Evolutionary conservation across 2,113 vertebrate genomes (phyloP), one percentile per base, ranked within the genome.

Genomic region (Macrotis lagotis): DNA sequence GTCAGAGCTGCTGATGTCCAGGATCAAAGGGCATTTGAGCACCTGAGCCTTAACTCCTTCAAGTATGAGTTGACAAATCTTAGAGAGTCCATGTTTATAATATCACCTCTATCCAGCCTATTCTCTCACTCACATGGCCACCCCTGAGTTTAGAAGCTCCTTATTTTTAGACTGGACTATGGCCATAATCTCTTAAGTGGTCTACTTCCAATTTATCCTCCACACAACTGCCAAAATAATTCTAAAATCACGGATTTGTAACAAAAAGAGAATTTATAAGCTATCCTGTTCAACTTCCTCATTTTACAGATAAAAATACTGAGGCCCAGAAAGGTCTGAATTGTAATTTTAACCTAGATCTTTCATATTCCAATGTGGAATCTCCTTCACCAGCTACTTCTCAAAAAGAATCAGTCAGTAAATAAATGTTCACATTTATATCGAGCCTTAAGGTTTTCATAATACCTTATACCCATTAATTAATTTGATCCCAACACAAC

Each of bases 11-110:
- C 49, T 25, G 83, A 48, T 49, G n/a, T 90, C n/a, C 91, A 52
- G 52, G 90, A 55, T 6, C 93, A 47, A 93, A 88, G 89, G 55
- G 26, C 26, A 51, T 53, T 95, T 93, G 89, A 6, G 92, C 89
- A 92, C 0, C n/a, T 66, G 90, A 49, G 28, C 37, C 93, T 90
- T 95, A 50, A n/a, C 90, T 96, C 48, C 25, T 31, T 88, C 47
- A 24, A 51, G n/a, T 31, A 2, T 90, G 47, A 49, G 25, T 28
- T 49, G 24, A 3, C 89, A 44, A 83, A 44, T 44, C 6, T 83
- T 37, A 14, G 11, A 31, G 31, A 66, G 28, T 66, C n/a, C 6
- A 44, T 44, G 37, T 83, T 44, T 44, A 83, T 1, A 22, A 44
- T 24, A 83, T 24, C 28, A 16, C 31, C 3, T 66, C 12, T 66